Base-by-base conservation (phyloP, 35 echinoderm and acorn worm genomes). In the Stichopus chloronotus region DNA sequence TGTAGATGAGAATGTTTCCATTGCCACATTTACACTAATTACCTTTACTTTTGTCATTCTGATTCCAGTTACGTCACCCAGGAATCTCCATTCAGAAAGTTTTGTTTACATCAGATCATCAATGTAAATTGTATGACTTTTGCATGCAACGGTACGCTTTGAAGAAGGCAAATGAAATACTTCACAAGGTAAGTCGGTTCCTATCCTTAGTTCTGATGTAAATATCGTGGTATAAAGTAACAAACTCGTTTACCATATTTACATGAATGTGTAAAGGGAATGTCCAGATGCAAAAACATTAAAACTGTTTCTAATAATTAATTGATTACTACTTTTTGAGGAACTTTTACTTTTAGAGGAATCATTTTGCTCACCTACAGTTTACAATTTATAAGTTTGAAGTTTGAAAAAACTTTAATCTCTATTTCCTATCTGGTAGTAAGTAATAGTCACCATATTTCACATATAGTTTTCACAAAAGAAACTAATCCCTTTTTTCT, bases 121-220 rank as follows among this genome's bases (percentile, higher is more conserved):
- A 78, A 78, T 78, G 76, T 17, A 78, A 78, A 78, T 43, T 78
- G 9, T 78, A 24, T 11, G 76, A 78, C 21, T 78, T 78, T 78
- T 78, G 76, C 21, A 1, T 78, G 17, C 16, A 25, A 21, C 7
- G 52, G 52, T 9, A 78, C 52, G 76, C 76, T 5, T 4, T 17
- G 8, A 9, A 23, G 4, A 78, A 78, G 20, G 52, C 52, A 20
- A 2, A 78, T 25, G 6, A 21, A 25, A 78, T 78, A 25, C 23
- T 25, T 25, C 0, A 3, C 6, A 78, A 78, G n/a, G 76, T 78
- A 25, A 4, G 76, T 43, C 30, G 30, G 30, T 43, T 43, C 30
- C 30, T 43, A 43, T 43, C 30, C 30, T 43, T 43, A n/a, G n/a
- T n/a, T n/a, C n/a, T n/a, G n/a, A n/a, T n/a, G n/a, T n/a, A n/a